Evolutionary conservation across 2,113 vertebrate genomes (phyloP), one percentile per base, ranked within the genome.

Genomic region (Polyodon spathula): DNA sequence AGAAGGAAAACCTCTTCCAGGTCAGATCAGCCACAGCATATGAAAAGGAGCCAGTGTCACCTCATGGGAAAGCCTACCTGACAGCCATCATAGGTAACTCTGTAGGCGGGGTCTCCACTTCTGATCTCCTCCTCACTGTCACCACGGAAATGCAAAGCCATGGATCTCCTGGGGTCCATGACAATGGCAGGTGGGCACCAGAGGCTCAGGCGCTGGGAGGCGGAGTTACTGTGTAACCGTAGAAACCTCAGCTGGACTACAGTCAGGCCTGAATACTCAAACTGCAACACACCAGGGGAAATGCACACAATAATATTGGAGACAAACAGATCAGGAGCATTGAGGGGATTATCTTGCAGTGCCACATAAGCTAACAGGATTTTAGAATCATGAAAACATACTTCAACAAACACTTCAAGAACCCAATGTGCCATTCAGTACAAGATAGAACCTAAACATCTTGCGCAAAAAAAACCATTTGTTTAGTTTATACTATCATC

Each of bases 231-330:
- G 74, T 84, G 81, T 52, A 88, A 66, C 41, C 74, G 74, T 44
- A 88, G 70, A 64, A 89, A 88, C 63, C 85, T 80, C 17, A 88
- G 72, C 74, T 88, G 87, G 39, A 89, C 84, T 4, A 80, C 69
- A 56, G 75, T 74, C 16, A 82, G 16, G 14, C 75, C 77, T n/a
- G 51, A 8, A 42, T 87, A 89, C 39, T 72, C 71, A 66, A 85
- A 74, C 87, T 89, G 50, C 48, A 12, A 55, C 42, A 73, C 4
- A n/a, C n/a, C n/a, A 73, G 6, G 62, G 27, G 27, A 27, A 10
- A 58, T 43, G 6, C 40, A 40, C 11, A 54, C 4, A 12, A 17
- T 39, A 37, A 58, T 40, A 40, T 44, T 37, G 40, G 6, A 62
- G 15, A 43, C 38, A 27, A 27, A 2, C 27, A 27, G 27, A 27